A percentile compares a stretch with the other conserved stretches of the same genome.
phyloP scores from a whole-genome alignment of 2,888 invertebrate genomes.

The Andrena minutula region DNA sequence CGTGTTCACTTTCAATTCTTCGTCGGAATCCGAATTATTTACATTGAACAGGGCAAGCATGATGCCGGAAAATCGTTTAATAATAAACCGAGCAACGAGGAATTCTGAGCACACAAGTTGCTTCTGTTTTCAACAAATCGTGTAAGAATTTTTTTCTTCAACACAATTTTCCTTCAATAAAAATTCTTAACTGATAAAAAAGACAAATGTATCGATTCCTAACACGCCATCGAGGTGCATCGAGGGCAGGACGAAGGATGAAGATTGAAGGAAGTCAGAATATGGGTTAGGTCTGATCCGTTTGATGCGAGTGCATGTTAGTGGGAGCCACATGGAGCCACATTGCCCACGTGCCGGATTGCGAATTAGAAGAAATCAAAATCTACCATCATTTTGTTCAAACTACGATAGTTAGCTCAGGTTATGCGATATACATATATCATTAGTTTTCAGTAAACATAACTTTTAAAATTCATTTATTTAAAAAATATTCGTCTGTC shows the following conservation, averaged over 20 bases:
- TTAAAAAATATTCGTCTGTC: conserved; percentile 25
- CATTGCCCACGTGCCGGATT: no score
- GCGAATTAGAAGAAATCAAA: not conserved
- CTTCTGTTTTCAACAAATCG: not conserved
- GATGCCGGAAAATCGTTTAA: conserved; percentile 14
- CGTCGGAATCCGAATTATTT: conserved; percentile 78
- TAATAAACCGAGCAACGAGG: not conserved
- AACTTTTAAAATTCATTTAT: conserved; percentile 16
- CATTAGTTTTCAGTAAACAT: not conserved
- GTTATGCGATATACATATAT: not conserved
- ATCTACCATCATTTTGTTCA: not conserved
- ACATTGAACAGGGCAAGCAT: conserved; percentile 68
- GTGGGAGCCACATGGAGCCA: no score
- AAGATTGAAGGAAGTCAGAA: no score
- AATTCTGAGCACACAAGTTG: no score
- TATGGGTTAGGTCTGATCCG: no score
- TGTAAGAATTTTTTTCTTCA: no score
- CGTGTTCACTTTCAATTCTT: conserved; percentile 89
- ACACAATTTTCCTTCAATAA: no score
- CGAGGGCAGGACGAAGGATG: no score
- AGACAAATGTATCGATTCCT: no score
- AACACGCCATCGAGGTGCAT: no score
- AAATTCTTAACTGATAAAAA: no score
- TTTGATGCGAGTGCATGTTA: no score
- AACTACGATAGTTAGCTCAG: not conserved